A percentile compares a stretch with the other conserved stretches of the same genome.
Evolutionary conservation across 2,113 vertebrate species (phyloP).

Genomic region (Tragelaphus scriptus): DNA sequence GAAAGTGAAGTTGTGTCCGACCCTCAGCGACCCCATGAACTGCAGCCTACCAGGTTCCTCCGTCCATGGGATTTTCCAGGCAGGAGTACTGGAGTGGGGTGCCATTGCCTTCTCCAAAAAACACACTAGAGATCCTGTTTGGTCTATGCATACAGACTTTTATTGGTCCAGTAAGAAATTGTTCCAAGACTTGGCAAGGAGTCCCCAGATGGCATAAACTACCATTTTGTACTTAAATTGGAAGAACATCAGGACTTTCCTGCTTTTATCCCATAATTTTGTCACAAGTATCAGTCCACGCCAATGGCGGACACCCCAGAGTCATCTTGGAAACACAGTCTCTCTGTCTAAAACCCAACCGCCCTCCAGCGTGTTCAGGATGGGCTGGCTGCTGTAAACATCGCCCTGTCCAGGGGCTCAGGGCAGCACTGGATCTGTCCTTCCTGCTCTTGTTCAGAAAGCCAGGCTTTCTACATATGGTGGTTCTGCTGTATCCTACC

Average conservation of each 20-base stretch:
- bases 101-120: no score
- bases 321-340: neutral
- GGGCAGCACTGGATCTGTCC: accelerated
- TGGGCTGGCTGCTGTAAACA: neutral
- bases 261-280: neutral
- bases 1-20: no score
- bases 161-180: neutral
- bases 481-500: neutral
- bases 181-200: neutral
- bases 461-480: accelerated
- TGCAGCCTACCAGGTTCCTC: no score
- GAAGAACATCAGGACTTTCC: neutral
- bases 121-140: no score
- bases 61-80: no score
- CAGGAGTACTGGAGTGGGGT: no score
- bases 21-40: no score
- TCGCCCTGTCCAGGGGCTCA: accelerated
- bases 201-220: neutral
- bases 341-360: neutral
- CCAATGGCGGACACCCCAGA: neutral
- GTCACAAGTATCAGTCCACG: neutral
- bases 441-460: neutral
- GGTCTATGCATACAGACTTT: neutral
- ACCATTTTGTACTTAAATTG: neutral
- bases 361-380: accelerated